Percentiles rank a stretch among this genome's conserved stretches.
Conservation (phyloP, 2,113 vertebrate genomes). For the Apodemus sylvaticus region DNA sequence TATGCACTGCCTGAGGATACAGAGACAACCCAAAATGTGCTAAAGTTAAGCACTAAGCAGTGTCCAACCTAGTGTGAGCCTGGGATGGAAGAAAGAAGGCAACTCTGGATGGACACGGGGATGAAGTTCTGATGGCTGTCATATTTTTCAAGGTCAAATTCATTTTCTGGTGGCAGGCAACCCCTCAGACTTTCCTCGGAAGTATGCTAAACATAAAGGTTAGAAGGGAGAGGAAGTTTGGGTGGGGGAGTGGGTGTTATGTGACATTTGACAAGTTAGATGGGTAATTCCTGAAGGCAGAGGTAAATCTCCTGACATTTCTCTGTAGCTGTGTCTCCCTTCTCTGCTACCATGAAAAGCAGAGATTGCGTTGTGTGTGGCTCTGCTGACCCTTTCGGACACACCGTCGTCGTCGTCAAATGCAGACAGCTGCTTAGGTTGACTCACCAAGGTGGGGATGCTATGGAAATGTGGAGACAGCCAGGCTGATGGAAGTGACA, state of each 20-base stretch:
- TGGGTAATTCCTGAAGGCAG: constrained; percentile 21
- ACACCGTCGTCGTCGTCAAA: constrained; percentile 46
- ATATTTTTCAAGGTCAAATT: background rate
- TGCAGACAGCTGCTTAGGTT: constrained; percentile 46
- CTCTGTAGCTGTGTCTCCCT: background rate
- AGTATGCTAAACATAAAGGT: background rate
- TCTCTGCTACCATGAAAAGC: constrained; percentile 19
- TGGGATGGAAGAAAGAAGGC: background rate
- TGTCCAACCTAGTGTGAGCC: background rate
- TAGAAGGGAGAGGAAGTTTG: background rate
- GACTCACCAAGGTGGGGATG: constrained; percentile 49
- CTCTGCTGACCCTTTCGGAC: constrained; percentile 46
- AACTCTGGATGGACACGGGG: background rate
- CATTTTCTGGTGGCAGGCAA: background rate
- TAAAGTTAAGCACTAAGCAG: background rate
- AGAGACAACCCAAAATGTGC: background rate
- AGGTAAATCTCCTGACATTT: background rate
- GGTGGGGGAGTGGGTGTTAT: background rate
- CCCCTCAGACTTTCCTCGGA: background rate
- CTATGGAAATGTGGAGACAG: constrained; percentile 56
- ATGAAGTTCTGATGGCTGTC: background rate
- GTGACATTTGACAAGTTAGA: constrained; percentile 38
- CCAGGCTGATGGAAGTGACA: constrained; percentile 47
- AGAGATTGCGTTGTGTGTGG: background rate
- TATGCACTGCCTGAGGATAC: background rate